phyloP scores from a whole-genome alignment of 2,888 invertebrate species.

The Pterostichus niger region DNA sequence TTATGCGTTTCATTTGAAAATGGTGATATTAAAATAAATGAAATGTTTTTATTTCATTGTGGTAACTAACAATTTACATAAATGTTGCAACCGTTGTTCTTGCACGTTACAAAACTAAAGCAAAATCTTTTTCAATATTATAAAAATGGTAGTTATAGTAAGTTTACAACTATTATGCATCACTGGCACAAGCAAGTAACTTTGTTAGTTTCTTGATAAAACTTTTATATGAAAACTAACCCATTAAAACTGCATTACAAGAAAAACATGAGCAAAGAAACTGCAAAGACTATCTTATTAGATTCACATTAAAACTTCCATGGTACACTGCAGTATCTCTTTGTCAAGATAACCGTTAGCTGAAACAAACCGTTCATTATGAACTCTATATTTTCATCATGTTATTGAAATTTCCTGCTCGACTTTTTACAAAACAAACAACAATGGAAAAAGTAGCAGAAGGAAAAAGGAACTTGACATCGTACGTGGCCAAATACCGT shows the following conservation, averaged over 20 bases:
- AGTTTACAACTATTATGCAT: slow-evolving; percentile 18
- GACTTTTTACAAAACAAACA: slow-evolving; percentile 9
- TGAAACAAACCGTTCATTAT: slow-evolving; percentile 32
- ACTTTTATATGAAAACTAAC: slow-evolving; percentile 50
- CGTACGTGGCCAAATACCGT: slow-evolving; percentile 42
- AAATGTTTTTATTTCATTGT: background rate
- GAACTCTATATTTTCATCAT: slow-evolving; percentile 34
- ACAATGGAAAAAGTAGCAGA: slow-evolving; percentile 3
- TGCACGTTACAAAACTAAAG: background rate
- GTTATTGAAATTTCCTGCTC: slow-evolving; percentile 35
- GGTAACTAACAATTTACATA: background rate
- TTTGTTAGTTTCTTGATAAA: slow-evolving; percentile 49
- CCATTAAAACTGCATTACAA: slow-evolving; percentile 53
- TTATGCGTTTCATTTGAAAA: slow-evolving; percentile 1
- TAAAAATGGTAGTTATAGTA: background rate
- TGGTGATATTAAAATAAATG: slow-evolving; percentile 29
- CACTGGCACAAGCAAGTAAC: slow-evolving; percentile 16
- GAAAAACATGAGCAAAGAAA: slow-evolving; percentile 28
- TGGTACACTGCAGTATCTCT: slow-evolving; percentile 8
- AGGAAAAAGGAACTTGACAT: slow-evolving; percentile 29
- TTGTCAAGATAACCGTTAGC: slow-evolving; percentile 11
- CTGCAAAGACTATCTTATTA: slow-evolving; percentile 46
- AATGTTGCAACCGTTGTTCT: background rate
- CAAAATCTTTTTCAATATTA: background rate
- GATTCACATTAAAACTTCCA: slow-evolving; percentile 48